phyloP scores from a whole-genome alignment of 2,888 invertebrate genomes.

The Xylophagus ater region DNA sequence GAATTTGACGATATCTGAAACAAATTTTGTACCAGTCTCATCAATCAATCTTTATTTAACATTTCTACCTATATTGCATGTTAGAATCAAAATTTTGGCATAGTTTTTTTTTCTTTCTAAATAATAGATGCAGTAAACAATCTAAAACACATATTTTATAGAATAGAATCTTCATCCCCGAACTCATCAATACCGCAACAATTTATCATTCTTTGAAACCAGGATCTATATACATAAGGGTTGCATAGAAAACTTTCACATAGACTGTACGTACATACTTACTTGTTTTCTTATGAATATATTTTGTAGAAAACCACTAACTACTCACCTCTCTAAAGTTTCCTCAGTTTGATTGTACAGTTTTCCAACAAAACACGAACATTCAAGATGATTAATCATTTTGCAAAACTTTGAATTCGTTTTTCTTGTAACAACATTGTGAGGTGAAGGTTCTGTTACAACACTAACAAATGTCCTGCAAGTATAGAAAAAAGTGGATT shows the following conservation, averaged over 20 bases:
- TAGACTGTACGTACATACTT: no score
- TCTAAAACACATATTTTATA: no score
- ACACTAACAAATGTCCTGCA: constrained; percentile 42
- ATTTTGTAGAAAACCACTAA: no score
- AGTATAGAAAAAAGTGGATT: constrained; percentile 1
- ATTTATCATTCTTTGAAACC: constrained; percentile 10
- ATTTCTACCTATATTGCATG: no score
- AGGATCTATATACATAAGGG: no score
- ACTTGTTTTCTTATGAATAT: no score
- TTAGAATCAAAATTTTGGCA: no score
- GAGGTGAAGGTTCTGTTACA: constrained; percentile 34
- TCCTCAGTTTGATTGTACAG: constrained; percentile 20
- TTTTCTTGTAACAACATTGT: constrained; percentile 18
- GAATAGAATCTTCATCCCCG: no score
- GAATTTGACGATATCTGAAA: constrained; percentile 18
- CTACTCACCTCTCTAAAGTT: constrained; percentile 16
- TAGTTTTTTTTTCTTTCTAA: no score
- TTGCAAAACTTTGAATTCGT: constrained; percentile 20
- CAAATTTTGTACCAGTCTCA: background rate
- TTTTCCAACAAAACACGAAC: constrained; percentile 22
- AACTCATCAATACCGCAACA: constrained; percentile 8
- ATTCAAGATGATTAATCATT: constrained; percentile 22
- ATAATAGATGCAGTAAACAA: no score
- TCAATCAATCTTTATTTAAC: no score
- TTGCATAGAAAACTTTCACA: no score